Conservation (phyloP, 1,140 invertebrate genomes). For the Apocrypta bakeri region DNA sequence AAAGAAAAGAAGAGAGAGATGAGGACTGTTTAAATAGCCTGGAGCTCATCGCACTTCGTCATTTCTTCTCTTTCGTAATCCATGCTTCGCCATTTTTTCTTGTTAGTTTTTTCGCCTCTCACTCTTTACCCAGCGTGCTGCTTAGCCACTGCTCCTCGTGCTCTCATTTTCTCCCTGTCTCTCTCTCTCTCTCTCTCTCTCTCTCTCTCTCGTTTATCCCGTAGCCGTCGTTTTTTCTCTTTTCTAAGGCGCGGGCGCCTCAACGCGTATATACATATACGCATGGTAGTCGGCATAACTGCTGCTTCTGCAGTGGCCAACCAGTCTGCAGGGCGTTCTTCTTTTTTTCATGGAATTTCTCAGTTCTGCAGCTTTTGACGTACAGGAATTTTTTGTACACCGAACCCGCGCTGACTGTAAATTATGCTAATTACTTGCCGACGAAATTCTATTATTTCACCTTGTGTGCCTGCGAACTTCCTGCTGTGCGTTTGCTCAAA, state of each 20-base stretch:
- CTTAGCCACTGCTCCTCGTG: background rate
- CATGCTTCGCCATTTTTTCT: slow-evolving; percentile 33
- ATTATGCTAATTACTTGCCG: slow-evolving; percentile 42
- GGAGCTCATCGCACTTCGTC: slow-evolving; percentile 44
- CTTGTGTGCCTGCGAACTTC: background rate
- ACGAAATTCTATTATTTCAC: slow-evolving; percentile 23
- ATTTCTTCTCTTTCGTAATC: slow-evolving; percentile 44
- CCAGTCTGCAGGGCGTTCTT: background rate
- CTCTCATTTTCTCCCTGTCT: slow-evolving; percentile 11
- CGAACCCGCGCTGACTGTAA: background rate
- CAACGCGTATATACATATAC: slow-evolving; percentile 6
- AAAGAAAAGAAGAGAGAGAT: background rate
- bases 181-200: background rate
- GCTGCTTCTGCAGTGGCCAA: background rate
- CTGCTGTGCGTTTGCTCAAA: background rate
- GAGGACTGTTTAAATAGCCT: slow-evolving; percentile 46
- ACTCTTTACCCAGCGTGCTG: background rate
- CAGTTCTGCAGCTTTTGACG: background rate
- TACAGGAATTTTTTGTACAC: background rate
- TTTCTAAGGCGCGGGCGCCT: slow-evolving; percentile 17
- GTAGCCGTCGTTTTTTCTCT: slow-evolving; percentile 3
- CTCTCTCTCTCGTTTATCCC: too few species aligned
- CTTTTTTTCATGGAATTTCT: slow-evolving; percentile 32
- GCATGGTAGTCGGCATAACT: background rate
- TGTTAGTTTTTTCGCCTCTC: background rate